Conservation (phyloP, 2,113 vertebrate species). For the Ondatra zibethicus region DNA sequence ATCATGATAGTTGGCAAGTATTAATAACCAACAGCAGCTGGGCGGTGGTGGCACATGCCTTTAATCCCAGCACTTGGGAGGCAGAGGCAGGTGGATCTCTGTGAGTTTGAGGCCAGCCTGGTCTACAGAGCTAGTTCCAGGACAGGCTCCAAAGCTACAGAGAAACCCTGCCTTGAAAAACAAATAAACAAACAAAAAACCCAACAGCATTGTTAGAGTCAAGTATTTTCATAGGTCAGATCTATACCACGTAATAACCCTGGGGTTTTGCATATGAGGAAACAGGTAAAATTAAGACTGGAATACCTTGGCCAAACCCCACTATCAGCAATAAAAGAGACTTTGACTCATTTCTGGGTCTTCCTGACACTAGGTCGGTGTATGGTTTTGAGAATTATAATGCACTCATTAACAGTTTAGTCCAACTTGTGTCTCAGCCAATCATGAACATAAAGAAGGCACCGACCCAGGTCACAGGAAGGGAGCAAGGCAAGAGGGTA, state of each 20-base stretch:
- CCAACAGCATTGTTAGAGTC: neutral
- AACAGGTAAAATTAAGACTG: neutral
- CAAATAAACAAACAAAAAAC: too few relatives aligned
- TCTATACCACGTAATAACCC: neutral
- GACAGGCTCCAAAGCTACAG: too few relatives aligned
- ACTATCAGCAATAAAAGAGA: neutral
- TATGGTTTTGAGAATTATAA: neutral
- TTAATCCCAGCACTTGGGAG: too few relatives aligned
- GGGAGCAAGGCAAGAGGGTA: neutral
- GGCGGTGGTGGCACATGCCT: too few relatives aligned
- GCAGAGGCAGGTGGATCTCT: too few relatives aligned
- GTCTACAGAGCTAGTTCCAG: too few relatives aligned
- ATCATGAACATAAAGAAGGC: neutral
- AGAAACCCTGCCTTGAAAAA: too few relatives aligned
- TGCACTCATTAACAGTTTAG: neutral
- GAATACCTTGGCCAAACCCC: neutral
- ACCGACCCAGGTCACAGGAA: neutral
- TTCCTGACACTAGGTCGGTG: neutral
- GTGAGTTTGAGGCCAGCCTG: too few relatives aligned
- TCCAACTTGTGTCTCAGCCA: neutral
- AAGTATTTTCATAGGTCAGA: neutral
- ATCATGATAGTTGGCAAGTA: neutral
- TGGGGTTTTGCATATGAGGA: constrained; percentile 6
- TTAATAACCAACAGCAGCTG: neutral
- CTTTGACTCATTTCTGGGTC: neutral